A percentile compares a stretch with the other conserved stretches of the same genome.
Evolutionary conservation across 1,140 invertebrate species (phyloP).

Genomic region (Drosophila repleta): DNA sequence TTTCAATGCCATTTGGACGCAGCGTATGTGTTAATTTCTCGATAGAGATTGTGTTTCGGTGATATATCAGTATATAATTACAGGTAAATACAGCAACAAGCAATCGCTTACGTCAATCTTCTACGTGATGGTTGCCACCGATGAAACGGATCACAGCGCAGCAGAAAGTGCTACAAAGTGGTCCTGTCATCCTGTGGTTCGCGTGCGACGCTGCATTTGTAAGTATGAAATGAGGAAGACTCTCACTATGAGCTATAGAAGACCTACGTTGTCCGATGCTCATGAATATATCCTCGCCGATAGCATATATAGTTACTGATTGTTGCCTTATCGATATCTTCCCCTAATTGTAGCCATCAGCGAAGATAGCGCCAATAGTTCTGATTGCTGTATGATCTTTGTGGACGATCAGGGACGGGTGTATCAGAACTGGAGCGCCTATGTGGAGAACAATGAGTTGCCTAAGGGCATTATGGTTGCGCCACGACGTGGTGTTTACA

Average conservation of each 20-base stretch:
- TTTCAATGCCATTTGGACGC: constrained; percentile 67
- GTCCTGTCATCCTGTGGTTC: constrained; percentile 71
- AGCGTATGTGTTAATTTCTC: constrained; percentile 51
- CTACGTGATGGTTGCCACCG: constrained; percentile 65
- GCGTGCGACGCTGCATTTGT: constrained; percentile 68
- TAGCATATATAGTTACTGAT: no score
- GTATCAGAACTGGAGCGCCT: constrained; percentile 73
- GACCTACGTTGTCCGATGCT: no score
- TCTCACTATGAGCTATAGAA: no score
- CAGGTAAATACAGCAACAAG: constrained; percentile 73
- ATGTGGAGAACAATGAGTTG: constrained; percentile 61
- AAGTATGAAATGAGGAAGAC: constrained; percentile 13
- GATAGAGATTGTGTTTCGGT: background rate
- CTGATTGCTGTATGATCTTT: constrained; percentile 73
- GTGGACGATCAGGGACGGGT: constrained; percentile 72
- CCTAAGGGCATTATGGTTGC: constrained; percentile 68
- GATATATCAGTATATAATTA: background rate
- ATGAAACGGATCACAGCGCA: constrained; percentile 34
- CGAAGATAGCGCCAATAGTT: constrained; percentile 46
- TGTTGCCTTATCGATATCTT: background rate
- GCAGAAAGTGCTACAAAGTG: constrained; percentile 42
- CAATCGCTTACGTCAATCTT: constrained; percentile 67
- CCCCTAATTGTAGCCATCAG: constrained; percentile 13
- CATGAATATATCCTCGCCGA: no score
- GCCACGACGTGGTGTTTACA: constrained; percentile 60